Evolutionary conservation across 2,888 invertebrate species (phyloP).

Genomic region (Diarsia mendica): DNA sequence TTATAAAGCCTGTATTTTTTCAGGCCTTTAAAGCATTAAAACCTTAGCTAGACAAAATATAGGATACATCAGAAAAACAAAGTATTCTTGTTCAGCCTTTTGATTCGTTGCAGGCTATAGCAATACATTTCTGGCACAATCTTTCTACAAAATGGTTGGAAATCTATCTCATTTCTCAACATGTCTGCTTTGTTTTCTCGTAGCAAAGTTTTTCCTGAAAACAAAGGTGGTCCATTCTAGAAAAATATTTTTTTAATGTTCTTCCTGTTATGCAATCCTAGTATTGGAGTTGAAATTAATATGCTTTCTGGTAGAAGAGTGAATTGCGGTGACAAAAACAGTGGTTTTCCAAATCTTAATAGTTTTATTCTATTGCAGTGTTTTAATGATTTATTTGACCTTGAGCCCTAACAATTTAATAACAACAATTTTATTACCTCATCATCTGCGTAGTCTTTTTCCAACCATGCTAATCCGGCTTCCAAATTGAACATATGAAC

Average conservation of each 20-base stretch:
- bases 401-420: background rate
- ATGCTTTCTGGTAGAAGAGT: background rate
- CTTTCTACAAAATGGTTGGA: constrained; percentile 10
- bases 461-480: too few relatives aligned
- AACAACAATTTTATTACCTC: too few relatives aligned
- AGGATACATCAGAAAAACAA: background rate
- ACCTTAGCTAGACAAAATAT: background rate
- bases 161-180: constrained; percentile 36
- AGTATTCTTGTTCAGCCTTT: constrained; percentile 2
- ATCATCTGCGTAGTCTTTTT: too few relatives aligned
- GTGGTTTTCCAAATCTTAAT: background rate
- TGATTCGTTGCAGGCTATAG: constrained; percentile 7
- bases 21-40: background rate
- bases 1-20: background rate
- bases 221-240: constrained; percentile 2
- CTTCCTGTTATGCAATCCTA: background rate
- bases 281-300: background rate
- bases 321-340: background rate
- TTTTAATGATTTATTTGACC: background rate
- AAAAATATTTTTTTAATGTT: background rate
- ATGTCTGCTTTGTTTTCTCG: constrained; percentile 12
- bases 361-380: background rate
- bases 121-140: constrained; percentile 29
- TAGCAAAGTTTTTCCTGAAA: constrained; percentile 18
- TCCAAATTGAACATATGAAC: too few relatives aligned